Base-by-base conservation (phyloP, 1,140 invertebrate genomes). In the Drosophila pruinosa region DNA sequence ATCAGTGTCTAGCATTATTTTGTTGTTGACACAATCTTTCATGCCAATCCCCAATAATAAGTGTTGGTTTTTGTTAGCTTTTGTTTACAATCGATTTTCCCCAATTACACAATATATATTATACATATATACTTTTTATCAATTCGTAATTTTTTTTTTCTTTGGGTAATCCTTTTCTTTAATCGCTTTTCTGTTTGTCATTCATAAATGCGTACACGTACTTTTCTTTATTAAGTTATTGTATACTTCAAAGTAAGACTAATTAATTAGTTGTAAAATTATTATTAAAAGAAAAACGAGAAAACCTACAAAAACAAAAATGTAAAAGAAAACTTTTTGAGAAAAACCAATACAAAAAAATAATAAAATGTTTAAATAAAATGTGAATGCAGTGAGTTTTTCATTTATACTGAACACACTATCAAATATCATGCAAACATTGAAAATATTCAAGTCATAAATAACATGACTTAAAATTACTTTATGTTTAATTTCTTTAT, bases 171-270 rank as follows among this genome's bases (percentile, higher is more conserved):
- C 34, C 26, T 52, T 72, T 56, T 68, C 75, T 68, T 74, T 36
- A 43, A 48, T 39, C 53, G 39, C 63, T 59, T 82, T 65, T 74
- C 50, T 50, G 58, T 79, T 85, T 62, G 74, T 88, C 78, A 64
- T 43, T 62, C 61, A 65, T 79, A 75, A 21, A 62, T 85, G 83
- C 64, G 78, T 82, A 63, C 72, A 50, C 54, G 67, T 74, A 70
- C 53, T 71, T 74, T 75, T 65, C 75, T 71, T 65, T 48, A 50
- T 78, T 86, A 78, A 86, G 80, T 88, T 88, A 86, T 88, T 88
- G 69, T 86, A 71, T 88, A 86, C 78, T 88, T 86, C 78, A 88
- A 82, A 76, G 74, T 86, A 86, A 86, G 81, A 86, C 82, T 88
- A 88, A 86, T 86, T 88, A 86, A 88, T 88, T 86, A 86, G 76